Conservation (phyloP, 2,888 invertebrate species). For the Disparrhopalites patrizii region DNA sequence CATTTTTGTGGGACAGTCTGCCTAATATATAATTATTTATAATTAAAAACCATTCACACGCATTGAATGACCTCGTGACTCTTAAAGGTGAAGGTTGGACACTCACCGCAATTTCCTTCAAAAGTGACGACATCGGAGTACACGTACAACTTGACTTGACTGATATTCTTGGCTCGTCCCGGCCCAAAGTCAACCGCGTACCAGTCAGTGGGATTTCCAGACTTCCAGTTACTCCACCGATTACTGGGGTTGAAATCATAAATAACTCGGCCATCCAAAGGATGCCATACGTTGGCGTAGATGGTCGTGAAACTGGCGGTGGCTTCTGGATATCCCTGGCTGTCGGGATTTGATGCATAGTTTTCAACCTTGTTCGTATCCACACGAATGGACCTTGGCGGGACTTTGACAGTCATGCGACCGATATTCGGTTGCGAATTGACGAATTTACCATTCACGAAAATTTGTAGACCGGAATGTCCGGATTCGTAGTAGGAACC, state of each 20-base stretch:
- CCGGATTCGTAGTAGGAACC: slow-evolving; percentile 40
- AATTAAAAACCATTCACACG: too few species aligned
- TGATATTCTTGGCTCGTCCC: slow-evolving; percentile 36
- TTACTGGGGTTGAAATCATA: slow-evolving; percentile 44
- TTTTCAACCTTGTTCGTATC: slow-evolving; percentile 36
- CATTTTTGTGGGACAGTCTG: slow-evolving; percentile 39
- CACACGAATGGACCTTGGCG: slow-evolving; percentile 17
- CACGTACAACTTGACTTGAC: slow-evolving; percentile 40
- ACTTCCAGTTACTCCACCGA: slow-evolving; percentile 42
- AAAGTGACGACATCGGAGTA: slow-evolving; percentile 40
- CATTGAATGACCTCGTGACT: too few species aligned
- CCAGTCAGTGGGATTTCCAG: slow-evolving; percentile 36
- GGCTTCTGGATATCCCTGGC: slow-evolving; percentile 36
- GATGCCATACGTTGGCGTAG: slow-evolving; percentile 42
- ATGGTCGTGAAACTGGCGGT: slow-evolving; percentile 35
- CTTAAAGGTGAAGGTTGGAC: too few species aligned
- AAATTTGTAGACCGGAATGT: slow-evolving; percentile 35
- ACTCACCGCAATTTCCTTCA: slow-evolving; percentile 40
- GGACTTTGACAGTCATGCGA: slow-evolving; percentile 33
- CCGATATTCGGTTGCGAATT: slow-evolving; percentile 31
- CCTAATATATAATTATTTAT: too few species aligned
- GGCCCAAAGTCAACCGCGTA: slow-evolving; percentile 44
- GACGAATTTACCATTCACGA: slow-evolving; percentile 33
- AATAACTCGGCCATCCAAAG: slow-evolving; percentile 41
- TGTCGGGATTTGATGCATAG: slow-evolving; percentile 41